Percentiles rank a stretch among this genome's conserved stretches.
Evolutionary conservation across 2,113 vertebrate species (phyloP).

Genomic region (Setophaga coronata): DNA sequence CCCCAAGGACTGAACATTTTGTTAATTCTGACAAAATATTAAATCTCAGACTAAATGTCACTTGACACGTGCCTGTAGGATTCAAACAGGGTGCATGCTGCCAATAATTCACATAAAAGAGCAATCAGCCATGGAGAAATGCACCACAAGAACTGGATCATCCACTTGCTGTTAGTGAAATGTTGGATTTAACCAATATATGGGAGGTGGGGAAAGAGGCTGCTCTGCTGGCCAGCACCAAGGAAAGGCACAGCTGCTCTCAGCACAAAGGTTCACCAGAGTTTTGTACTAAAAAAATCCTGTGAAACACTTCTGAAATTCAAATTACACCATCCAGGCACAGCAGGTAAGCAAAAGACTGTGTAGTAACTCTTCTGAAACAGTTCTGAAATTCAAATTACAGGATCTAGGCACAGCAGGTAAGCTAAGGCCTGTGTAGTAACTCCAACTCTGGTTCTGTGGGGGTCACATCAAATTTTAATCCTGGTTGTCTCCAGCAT

Average conservation of each 20-base stretch:
- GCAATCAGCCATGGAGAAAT: constrained; percentile 1
- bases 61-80: neutral
- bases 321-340: neutral
- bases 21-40: constrained; percentile 4
- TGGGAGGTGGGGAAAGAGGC: neutral
- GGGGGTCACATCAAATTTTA: neutral
- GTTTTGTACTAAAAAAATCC: neutral
- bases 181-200: neutral
- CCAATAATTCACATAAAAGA: constrained; percentile 46
- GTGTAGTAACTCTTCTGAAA: neutral
- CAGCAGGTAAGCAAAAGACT: neutral
- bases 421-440: neutral
- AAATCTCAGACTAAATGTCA: constrained; percentile 24
- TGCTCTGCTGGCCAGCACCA: neutral
- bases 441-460: neutral
- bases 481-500: neutral
- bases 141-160: neutral
- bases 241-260: neutral
- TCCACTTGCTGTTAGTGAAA: neutral
- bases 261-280: neutral
- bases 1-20: neutral
- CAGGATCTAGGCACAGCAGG: neutral
- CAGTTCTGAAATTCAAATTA: neutral
- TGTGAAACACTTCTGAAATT: neutral
- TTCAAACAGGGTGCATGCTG: neutral